Base-by-base conservation (phyloP, 1,140 invertebrate species). In the Euwallacea similis region DNA sequence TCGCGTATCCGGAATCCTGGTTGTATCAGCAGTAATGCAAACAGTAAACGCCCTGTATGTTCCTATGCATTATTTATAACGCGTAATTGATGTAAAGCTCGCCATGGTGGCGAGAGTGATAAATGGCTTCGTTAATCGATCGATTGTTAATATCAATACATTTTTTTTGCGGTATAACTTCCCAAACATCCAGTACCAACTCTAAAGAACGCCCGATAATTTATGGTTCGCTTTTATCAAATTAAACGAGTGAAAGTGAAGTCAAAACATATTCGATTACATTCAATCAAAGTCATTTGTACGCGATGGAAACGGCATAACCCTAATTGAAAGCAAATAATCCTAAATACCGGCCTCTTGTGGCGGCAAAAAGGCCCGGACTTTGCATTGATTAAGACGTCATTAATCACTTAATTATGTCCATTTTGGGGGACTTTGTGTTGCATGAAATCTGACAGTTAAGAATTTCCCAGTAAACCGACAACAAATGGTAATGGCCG, bases 251-350 rank as follows among this genome's bases (percentile, higher is more conserved):
- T 56, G 65, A 67, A 67, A 67, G 65, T 67, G 65, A 56, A 67
- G 16, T 44, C 65, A 67, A 58, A 67, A 60, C 65, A 47, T 64
- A 64, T 64, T 64, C 62, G 43, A 64, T 64, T 64, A 53, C 65
- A 67, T 67, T 67, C 42, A 67, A 67, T 67, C 65, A 67, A 67
- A 67, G 55, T 67, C 65, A 67, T 67, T 67, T 67, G 65, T 67
- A 58, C 33, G 21, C 50, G 65, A 56, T 67, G 53, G 56, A 67
- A 67, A 9, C 47, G 65, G 50, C 58, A 67, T 58, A 58, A 8
- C 65, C 54, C 33, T 67, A 67, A 67, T 67, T 67, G 65, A 67
- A 67, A 58, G 56, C 56, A 67, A 58, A 67, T 58, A 67, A 67
- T 67, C 42, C 15, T 67, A 58, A 67, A 67, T 60, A 60, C 54